These are phyloP conservation scores for Platorchestia sp. DNA, from an alignment of 1,140 invertebrate species.

Conservation along the genomic window DNA sequence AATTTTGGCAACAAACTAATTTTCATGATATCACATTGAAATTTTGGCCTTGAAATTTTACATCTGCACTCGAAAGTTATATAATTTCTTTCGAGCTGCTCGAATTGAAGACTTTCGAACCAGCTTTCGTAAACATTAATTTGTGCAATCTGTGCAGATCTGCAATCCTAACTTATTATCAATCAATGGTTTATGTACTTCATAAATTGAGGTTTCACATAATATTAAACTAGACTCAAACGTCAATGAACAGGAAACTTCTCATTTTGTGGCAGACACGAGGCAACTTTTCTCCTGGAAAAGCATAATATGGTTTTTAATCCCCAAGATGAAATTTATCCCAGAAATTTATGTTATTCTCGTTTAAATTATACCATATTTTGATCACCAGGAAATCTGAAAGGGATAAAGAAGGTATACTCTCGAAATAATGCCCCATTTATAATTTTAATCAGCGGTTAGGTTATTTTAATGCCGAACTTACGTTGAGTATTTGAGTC, in stretches of 20 bases:
- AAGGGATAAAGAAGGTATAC: neutral
- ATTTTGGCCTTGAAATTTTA: no score
- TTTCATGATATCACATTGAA: no score
- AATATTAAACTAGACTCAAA: no score
- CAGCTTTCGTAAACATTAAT: no score
- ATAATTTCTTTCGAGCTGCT: no score
- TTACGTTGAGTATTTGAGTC: conserved; percentile 21
- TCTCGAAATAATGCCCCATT: neutral
- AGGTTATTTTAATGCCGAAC: neutral
- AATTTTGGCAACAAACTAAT: no score
- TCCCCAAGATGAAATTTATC: neutral
- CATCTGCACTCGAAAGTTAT: no score
- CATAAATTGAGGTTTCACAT: no score
- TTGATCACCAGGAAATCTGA: neutral
- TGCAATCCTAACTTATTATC: no score
- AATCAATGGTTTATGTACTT: no score
- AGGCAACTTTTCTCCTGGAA: neutral
- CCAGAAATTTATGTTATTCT: neutral
- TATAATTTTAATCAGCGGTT: neutral
- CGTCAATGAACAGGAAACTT: neutral
- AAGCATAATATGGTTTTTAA: neutral
- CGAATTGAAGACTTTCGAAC: no score
- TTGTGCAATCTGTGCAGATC: no score
- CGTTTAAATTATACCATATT: neutral
- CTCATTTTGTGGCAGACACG: neutral